Base-by-base conservation (phyloP, 2,797 vertebrate species). In the Phrynocephalus forsythii region DNA sequence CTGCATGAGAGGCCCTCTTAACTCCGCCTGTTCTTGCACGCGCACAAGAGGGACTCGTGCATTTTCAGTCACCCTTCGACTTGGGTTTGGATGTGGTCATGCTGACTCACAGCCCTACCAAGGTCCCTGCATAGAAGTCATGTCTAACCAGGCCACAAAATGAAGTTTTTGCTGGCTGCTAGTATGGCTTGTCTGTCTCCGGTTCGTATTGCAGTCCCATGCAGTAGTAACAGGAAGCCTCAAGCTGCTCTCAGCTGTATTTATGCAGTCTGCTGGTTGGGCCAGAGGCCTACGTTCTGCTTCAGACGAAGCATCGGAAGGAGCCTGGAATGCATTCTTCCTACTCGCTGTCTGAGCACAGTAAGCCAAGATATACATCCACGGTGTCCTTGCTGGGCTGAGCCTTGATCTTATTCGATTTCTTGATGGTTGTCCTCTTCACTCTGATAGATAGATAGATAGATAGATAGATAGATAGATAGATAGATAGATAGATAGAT, bases 81-180 rank as follows among this genome's bases (percentile, higher is more conserved):
- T 96, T 94, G 89, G 95, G 92, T 96, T 95, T 94, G 95, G 92
- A 94, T 89, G 76, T 1, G 63, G 86, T 73, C 73, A 76, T 91
- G 95, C 96, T 97, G 97, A 96, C 96, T 97, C 96, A 95, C 86
- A 94, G 94, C 94, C 89, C 88, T 72, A 91, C 92, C 81, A 89
- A 90, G 81, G 91, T 83, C 91, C 93, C 93, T 26, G 50, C 92
- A 88, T 73, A 89, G 87, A 90, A 94, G 90, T 82, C 82, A 89
- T 0, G 48, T 87, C 94, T 92, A 95, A 79, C 94, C 75, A 28
- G 90, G 91, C 89, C 91, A 88, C 79, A 90, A 92, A 88, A 92
- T 80, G 92, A 95, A 94, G 93, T 92, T 96, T 96, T 90, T 94
- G 95, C 95, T 96, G 96, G 96, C 96, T 94, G 94, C 48, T 80